A percentile compares a stretch with the other conserved stretches of the same genome.
Conservation (phyloP, 2,113 vertebrate species). For the Ibidorhyncha struthersii region DNA sequence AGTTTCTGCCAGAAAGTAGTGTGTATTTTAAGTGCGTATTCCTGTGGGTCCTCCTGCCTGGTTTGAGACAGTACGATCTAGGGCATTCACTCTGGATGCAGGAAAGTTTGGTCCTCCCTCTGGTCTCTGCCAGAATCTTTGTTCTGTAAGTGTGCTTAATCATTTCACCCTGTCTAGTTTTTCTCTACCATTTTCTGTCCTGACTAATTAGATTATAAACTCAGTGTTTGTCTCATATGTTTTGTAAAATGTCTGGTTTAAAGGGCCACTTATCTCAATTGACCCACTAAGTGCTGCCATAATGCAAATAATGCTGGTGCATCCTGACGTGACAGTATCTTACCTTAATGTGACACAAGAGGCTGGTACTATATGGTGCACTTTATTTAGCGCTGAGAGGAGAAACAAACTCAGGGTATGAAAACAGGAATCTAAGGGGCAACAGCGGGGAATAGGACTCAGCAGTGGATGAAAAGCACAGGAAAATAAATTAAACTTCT, state of each 20-base stretch:
- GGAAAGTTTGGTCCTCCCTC: background rate
- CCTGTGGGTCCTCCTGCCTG: background rate
- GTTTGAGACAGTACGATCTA: background rate
- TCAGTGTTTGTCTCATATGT: background rate
- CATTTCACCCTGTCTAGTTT: background rate
- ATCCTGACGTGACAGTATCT: background rate
- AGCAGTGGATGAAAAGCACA: background rate
- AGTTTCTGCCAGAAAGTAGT: background rate
- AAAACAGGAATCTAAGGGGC: background rate
- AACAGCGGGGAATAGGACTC: background rate
- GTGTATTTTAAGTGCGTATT: background rate
- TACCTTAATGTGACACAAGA: background rate
- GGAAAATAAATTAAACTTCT: background rate
- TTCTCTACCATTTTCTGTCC: background rate
- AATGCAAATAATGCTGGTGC: background rate
- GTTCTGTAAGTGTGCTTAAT: background rate
- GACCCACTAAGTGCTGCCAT: background rate
- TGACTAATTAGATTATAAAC: background rate
- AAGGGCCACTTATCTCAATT: background rate
- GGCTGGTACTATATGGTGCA: too few species aligned
- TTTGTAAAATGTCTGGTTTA: background rate
- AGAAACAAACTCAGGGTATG: background rate
- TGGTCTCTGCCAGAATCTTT: background rate
- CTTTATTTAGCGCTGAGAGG: background rate
- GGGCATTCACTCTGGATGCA: background rate